phyloP scores from a whole-genome alignment of 2,888 invertebrate species.

The Gortyna flavago region DNA sequence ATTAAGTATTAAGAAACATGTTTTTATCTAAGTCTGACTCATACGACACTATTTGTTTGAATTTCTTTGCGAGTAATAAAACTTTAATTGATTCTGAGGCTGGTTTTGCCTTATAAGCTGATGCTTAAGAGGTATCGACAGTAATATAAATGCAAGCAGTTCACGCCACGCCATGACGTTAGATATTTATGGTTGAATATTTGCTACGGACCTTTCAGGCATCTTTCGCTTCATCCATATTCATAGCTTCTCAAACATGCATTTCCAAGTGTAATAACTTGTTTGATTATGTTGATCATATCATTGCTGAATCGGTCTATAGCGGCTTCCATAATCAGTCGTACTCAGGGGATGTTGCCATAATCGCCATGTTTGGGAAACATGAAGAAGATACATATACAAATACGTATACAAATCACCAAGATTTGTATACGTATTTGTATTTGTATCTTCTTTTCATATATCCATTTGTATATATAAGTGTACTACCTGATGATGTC shows the following conservation, averaged over 20 bases:
- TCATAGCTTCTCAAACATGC: slow-evolving; percentile 53
- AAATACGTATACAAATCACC: too few relatives aligned
- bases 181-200: slow-evolving; percentile 55
- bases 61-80: slow-evolving; percentile 28
- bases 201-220: slow-evolving; percentile 32
- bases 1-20: slow-evolving; percentile 62
- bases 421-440: background rate
- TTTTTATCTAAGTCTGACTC: slow-evolving; percentile 53
- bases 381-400: too few relatives aligned
- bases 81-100: slow-evolving; percentile 26
- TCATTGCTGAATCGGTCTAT: slow-evolving; percentile 1
- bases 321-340: slow-evolving; percentile 5
- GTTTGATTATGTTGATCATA: slow-evolving; percentile 27
- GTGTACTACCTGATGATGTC: too few relatives aligned
- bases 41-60: slow-evolving; percentile 34
- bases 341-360: background rate
- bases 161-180: slow-evolving; percentile 43
- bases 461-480: background rate
- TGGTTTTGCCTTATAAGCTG: slow-evolving; percentile 40
- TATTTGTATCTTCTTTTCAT: background rate
- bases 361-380: slow-evolving; percentile 2
- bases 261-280: slow-evolving; percentile 51
- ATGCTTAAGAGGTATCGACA: slow-evolving; percentile 33
- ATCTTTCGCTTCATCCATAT: slow-evolving; percentile 55
- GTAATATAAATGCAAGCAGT: slow-evolving; percentile 58